Evolutionary conservation across 2,797 vertebrate genomes (phyloP).

Genomic region (Malurus splendens): DNA sequence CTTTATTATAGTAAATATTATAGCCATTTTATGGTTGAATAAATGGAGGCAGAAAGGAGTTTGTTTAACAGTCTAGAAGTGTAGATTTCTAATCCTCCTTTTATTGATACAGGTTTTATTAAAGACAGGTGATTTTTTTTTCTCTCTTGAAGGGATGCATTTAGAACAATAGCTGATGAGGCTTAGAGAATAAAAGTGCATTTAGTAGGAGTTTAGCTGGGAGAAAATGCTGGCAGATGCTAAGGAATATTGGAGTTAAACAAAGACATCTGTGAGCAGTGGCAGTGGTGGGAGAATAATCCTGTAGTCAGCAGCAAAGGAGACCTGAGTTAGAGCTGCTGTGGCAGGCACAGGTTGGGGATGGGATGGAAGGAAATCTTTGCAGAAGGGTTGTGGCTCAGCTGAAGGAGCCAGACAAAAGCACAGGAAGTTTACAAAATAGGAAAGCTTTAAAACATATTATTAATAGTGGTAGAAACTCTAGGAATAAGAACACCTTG

Average conservation of each 20-base stretch:
- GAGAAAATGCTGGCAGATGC: slow-evolving; percentile 2
- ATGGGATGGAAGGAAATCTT: not conserved
- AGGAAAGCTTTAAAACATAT: not conserved
- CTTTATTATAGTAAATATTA: not conserved
- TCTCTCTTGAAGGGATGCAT: not conserved
- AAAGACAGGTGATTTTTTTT: not conserved
- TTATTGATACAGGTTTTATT: not conserved
- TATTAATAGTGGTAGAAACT: not conserved
- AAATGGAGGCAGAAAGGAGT: not conserved
- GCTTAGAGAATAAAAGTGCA: not conserved
- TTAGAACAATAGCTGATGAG: not conserved
- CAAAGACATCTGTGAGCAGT: slow-evolving; percentile 5
- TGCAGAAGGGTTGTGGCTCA: not conserved
- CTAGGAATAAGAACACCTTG: not conserved
- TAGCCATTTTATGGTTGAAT: not conserved
- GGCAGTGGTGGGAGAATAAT: not conserved
- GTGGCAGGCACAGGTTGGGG: not conserved
- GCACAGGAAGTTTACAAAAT: not conserved
- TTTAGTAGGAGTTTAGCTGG: not conserved
- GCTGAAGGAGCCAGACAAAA: not conserved
- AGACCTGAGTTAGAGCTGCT: not conserved
- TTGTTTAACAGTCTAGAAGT: not conserved
- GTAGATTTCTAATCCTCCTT: not conserved
- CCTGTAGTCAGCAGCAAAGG: not conserved
- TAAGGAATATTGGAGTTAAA: slow-evolving; percentile 4